Evolutionary conservation across 1,140 invertebrate species (phyloP).

Genomic region (Anthonomus grandis): DNA sequence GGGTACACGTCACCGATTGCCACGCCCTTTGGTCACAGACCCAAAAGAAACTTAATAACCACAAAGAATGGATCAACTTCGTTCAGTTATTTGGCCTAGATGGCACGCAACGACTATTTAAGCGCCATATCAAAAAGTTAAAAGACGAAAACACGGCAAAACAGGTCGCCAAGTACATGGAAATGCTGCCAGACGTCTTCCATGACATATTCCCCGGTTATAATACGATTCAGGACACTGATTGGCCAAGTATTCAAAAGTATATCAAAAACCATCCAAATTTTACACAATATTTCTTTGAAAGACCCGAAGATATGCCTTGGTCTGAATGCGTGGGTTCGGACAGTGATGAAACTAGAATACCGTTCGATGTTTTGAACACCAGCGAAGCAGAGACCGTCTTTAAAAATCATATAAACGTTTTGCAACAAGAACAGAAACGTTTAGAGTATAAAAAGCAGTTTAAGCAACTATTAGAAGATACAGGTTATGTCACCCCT

Average conservation of each 20-base stretch:
- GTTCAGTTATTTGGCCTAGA: constrained; percentile 86
- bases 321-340: constrained; percentile 76
- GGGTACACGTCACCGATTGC: constrained; percentile 78
- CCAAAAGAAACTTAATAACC: constrained; percentile 80
- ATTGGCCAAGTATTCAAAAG: constrained; percentile 81
- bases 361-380: constrained; percentile 88
- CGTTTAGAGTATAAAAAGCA: constrained; percentile 90
- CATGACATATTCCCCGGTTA: constrained; percentile 81
- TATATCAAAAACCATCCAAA: constrained; percentile 83
- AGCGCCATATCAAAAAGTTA: constrained; percentile 77
- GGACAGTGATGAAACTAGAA: constrained; percentile 65
- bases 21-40: constrained; percentile 83
- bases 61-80: constrained; percentile 87
- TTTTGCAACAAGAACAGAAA: constrained; percentile 85
- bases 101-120: constrained; percentile 75
- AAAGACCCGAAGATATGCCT: constrained; percentile 71
- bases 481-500: constrained; percentile 91
- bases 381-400: constrained; percentile 87
- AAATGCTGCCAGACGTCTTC: constrained; percentile 74
- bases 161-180: constrained; percentile 77
- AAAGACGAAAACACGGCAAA: constrained; percentile 82
- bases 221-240: constrained; percentile 71
- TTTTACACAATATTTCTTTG: constrained; percentile 88
- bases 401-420: constrained; percentile 87
- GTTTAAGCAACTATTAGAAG: constrained; percentile 90